Evolutionary conservation across 2,888 invertebrate species (phyloP).

Genomic region (Nezara viridula): DNA sequence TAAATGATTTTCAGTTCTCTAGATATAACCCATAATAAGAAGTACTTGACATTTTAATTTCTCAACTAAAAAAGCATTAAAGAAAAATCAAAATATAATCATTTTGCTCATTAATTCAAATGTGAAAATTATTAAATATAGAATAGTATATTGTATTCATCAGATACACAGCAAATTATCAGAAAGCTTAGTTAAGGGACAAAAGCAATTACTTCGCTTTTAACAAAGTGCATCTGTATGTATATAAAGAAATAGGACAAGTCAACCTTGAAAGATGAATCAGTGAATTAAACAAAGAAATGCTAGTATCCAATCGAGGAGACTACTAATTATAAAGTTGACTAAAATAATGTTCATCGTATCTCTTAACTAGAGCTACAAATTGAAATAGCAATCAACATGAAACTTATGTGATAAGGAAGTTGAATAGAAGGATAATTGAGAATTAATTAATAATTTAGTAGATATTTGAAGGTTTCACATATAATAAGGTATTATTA

Average conservation of each 20-base stretch:
- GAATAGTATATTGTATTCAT: background rate
- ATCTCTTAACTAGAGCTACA: background rate
- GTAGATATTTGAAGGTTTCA: background rate
- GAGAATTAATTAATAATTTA: background rate
- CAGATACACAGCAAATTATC: background rate
- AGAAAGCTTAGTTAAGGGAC: background rate
- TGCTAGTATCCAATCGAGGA: background rate
- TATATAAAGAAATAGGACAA: background rate
- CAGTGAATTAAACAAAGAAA: background rate
- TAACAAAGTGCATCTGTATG: background rate
- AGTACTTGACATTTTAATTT: too few species aligned
- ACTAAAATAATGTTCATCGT: background rate
- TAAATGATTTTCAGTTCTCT: too few species aligned
- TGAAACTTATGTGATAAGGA: background rate
- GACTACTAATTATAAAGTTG: background rate
- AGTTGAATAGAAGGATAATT: background rate
- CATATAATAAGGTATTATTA: background rate
- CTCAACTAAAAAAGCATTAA: too few species aligned
- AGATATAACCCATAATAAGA: too few species aligned
- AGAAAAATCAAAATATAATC: background rate
- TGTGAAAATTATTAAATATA: background rate
- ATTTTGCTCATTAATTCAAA: background rate
- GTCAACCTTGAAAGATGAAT: background rate
- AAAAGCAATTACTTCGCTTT: background rate
- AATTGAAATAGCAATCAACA: background rate